Percentiles rank a stretch among this genome's conserved stretches.
These are phyloP conservation scores for Hydrocynus forskahlii DNA, from an alignment of 2,797 vertebrate genomes.

Conservation along the genomic window DNA sequence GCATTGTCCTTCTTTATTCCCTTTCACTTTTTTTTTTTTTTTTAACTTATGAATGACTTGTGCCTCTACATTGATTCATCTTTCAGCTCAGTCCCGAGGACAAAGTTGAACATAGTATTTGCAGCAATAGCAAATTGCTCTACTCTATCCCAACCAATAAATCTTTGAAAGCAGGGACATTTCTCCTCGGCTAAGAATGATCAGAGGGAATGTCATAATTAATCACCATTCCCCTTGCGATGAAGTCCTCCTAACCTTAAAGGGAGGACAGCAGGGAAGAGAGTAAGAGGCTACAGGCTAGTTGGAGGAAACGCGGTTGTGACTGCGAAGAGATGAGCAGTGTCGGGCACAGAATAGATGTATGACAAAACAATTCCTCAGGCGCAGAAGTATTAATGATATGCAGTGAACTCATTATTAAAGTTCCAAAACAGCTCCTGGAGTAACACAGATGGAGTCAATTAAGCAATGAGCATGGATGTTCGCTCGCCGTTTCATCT, in stretches of 20 bases:
- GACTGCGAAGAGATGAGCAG: slow-evolving; percentile 61
- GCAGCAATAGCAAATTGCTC: slow-evolving; percentile 56
- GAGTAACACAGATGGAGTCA: slow-evolving; percentile 82
- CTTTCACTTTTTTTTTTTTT: slow-evolving; percentile 44
- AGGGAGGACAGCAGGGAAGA: slow-evolving; percentile 50
- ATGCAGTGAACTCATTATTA: slow-evolving; percentile 81
- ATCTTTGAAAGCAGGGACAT: slow-evolving; percentile 64
- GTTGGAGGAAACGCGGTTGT: slow-evolving; percentile 54
- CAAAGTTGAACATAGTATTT: slow-evolving; percentile 61
- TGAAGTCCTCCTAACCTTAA: slow-evolving; percentile 66
- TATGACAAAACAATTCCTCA: slow-evolving; percentile 80
- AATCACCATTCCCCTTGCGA: slow-evolving; percentile 68
- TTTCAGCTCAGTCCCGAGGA: slow-evolving; percentile 56
- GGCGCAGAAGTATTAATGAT: slow-evolving; percentile 77
- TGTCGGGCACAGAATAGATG: slow-evolving; percentile 74
- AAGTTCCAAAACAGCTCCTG: slow-evolving; percentile 81
- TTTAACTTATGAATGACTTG: slow-evolving; percentile 53
- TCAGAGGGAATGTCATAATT: slow-evolving; percentile 72
- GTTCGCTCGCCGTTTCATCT: slow-evolving; percentile 76
- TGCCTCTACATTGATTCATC: slow-evolving; percentile 48
- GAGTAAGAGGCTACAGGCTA: slow-evolving; percentile 52
- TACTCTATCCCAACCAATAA: slow-evolving; percentile 54
- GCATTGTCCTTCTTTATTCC: slow-evolving; percentile 21
- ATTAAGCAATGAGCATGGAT: slow-evolving; percentile 80
- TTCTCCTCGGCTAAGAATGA: slow-evolving; percentile 72